phyloP scores from a whole-genome alignment of 2,797 vertebrate genomes.

The Hydrocynus forskahlii region DNA sequence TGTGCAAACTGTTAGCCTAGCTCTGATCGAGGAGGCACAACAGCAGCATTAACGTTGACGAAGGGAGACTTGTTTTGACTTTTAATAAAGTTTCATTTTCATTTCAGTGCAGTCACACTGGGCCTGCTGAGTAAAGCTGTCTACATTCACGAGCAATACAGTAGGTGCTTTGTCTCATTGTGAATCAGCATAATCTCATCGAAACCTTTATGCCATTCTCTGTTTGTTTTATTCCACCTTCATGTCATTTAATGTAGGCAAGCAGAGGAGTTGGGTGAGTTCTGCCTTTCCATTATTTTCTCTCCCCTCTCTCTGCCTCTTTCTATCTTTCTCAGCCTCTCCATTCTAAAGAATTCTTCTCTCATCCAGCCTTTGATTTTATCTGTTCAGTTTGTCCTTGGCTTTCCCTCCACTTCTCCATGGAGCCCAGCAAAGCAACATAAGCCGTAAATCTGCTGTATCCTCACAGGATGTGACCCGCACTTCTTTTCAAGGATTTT shows the following conservation, averaged over 20 bases:
- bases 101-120: conserved; percentile 16
- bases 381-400: conserved; percentile 61
- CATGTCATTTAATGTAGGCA: conserved; percentile 27
- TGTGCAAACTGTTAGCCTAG: conserved; percentile 17
- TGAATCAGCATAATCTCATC: not conserved
- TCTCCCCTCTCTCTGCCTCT: conserved; percentile 30
- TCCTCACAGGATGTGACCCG: conserved; percentile 47
- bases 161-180: conserved; percentile 1
- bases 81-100: conserved; percentile 19
- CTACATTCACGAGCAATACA: conserved; percentile 16
- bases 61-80: conserved; percentile 24
- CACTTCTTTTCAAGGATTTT: conserved; percentile 35
- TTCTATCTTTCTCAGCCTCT: conserved; percentile 35
- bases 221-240: conserved; percentile 22
- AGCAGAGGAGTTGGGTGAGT: not conserved
- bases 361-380: conserved; percentile 58
- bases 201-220: not conserved
- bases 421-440: conserved; percentile 50
- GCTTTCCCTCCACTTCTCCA: conserved; percentile 37
- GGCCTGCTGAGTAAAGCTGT: conserved; percentile 30
- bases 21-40: conserved; percentile 22
- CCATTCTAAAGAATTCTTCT: conserved; percentile 46
- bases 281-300: conserved; percentile 28
- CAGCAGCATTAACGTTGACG: conserved; percentile 22
- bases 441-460: conserved; percentile 51